These are phyloP conservation scores for Lepidocolaptes lacrymiger DNA, from an alignment of 2,797 vertebrate genomes.

Conservation along the genomic window DNA sequence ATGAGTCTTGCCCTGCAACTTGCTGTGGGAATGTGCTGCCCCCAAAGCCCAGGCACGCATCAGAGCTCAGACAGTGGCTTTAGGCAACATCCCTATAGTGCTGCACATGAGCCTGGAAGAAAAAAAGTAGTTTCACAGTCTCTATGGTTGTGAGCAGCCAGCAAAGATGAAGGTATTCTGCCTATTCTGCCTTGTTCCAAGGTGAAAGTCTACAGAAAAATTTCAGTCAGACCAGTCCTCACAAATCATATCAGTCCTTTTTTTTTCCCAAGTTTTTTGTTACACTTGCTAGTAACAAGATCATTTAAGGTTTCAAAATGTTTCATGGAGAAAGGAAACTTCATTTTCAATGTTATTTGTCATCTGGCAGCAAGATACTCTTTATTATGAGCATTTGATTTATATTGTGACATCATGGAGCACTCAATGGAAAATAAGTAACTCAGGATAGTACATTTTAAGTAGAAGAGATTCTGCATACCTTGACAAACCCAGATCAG, in stretches of 20 bases:
- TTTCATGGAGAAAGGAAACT: neutral
- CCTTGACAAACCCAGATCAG: neutral
- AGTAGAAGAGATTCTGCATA: neutral
- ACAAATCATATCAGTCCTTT: fast-evolving
- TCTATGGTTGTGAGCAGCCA: neutral
- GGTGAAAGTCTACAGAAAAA: neutral
- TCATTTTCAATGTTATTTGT: neutral
- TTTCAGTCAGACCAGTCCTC: neutral
- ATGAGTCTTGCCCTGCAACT: neutral
- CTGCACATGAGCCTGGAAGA: neutral
- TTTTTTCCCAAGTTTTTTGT: neutral
- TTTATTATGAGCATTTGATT: neutral
- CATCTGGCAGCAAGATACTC: neutral
- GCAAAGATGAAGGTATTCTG: neutral
- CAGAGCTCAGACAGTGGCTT: neutral
- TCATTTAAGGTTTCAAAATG: neutral
- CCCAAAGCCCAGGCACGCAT: neutral
- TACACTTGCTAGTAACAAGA: neutral
- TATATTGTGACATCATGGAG: neutral
- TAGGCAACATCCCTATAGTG: fast-evolving
- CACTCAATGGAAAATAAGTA: neutral
- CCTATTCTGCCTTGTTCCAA: neutral
- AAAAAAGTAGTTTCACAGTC: neutral
- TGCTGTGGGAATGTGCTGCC: fast-evolving
- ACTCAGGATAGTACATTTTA: neutral